Conservation (phyloP, 2,888 invertebrate species). For the Heteromyza rotundicornis region DNA sequence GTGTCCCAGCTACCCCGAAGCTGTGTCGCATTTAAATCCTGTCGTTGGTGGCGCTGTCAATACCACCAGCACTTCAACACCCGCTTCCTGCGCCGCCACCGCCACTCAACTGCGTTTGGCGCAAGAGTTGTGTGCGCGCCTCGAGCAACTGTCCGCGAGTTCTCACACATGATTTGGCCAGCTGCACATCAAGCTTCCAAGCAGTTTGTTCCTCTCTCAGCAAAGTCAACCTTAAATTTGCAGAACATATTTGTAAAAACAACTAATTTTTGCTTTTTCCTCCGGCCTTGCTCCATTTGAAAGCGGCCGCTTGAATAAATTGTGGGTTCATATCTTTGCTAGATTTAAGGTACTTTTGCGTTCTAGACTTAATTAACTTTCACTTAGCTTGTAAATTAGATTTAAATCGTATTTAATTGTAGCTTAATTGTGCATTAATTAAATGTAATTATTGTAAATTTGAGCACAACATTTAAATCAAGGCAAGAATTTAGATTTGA, state of each 20-base stretch:
- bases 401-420: not conserved
- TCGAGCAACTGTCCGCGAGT: conserved; percentile 65
- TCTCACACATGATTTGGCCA: conserved; percentile 58
- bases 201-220: not conserved
- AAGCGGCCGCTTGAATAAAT: not conserved
- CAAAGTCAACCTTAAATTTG: not conserved
- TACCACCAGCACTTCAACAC: conserved; percentile 40
- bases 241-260: not conserved
- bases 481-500: conserved; percentile 15
- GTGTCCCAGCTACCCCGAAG: conserved; percentile 65
- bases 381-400: not conserved
- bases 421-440: conserved; percentile 1
- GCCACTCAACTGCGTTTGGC: conserved; percentile 62
- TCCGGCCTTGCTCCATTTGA: too few species aligned
- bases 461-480: too few species aligned
- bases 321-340: not conserved
- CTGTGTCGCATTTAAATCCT: conserved; percentile 44
- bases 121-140: conserved; percentile 65
- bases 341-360: not conserved
- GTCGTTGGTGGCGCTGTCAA: conserved; percentile 40
- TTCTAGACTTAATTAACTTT: conserved; percentile 4
- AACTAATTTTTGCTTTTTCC: too few species aligned
- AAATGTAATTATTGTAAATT: not conserved
- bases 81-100: conserved; percentile 51
- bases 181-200: too few species aligned